Conservation (phyloP, 2,113 vertebrate genomes). For the Bucco capensis region DNA sequence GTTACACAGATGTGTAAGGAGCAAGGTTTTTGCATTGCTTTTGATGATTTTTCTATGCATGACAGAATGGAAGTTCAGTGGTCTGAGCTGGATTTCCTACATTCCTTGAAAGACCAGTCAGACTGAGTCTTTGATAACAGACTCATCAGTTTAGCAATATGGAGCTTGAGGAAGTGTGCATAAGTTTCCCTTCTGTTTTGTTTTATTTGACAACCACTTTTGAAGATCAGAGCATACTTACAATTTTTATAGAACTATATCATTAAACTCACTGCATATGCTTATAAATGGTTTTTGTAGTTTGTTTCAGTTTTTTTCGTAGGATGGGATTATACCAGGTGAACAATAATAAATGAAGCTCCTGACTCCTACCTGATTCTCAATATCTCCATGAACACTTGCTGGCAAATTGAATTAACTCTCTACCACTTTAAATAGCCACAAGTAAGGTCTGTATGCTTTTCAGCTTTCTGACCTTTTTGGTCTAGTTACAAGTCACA, state of each 20-base stretch:
- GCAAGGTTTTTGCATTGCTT: constrained; percentile 45
- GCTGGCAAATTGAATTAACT: not conserved
- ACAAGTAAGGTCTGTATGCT: not conserved
- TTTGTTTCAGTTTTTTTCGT: constrained; percentile 18
- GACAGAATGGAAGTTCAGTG: constrained; percentile 19
- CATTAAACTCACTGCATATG: not conserved
- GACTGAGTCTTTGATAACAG: constrained; percentile 30
- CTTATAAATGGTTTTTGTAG: constrained; percentile 37
- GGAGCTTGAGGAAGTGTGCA: constrained; percentile 50
- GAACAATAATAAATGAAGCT: constrained; percentile 24
- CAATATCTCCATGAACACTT: not conserved
- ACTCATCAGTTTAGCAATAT: constrained; percentile 39
- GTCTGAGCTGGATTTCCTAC: constrained; percentile 50
- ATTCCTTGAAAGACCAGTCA: constrained; percentile 44
- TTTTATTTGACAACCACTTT: constrained; percentile 38
- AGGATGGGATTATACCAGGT: constrained; percentile 29
- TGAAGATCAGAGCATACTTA: constrained; percentile 54
- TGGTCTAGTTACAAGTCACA: not conserved
- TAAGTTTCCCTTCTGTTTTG: constrained; percentile 39
- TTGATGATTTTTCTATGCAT: constrained; percentile 35
- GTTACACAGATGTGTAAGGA: not conserved
- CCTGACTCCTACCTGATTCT: not conserved
- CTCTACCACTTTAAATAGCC: not conserved
- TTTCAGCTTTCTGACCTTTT: not conserved
- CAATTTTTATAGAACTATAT: constrained; percentile 44